These are phyloP conservation scores for Sinelater perroti DNA, from an alignment of 2,888 invertebrate genomes.

Conservation along the genomic window DNA sequence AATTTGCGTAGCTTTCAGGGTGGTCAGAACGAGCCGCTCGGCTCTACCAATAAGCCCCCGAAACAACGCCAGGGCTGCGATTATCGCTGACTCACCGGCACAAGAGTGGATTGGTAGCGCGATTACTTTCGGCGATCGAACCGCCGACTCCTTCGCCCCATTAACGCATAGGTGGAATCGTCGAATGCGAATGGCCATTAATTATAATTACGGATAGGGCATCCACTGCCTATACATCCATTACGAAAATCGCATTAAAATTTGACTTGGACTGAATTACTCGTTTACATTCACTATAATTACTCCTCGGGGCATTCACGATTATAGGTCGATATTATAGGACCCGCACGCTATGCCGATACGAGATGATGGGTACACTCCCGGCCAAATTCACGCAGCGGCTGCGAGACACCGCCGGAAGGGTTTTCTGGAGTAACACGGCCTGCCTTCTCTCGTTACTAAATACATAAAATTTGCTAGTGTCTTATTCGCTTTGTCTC, in stretches of 20 bases:
- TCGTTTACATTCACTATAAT: slow-evolving; percentile 39
- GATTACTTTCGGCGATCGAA: no score
- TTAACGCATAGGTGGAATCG: slow-evolving; percentile 28
- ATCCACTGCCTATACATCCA: slow-evolving; percentile 30
- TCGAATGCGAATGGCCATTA: slow-evolving; percentile 28
- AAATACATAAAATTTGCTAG: no score
- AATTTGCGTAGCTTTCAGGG: no score
- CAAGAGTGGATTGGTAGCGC: no score
- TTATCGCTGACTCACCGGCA: no score
- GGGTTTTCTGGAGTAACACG: no score
- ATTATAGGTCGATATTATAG: slow-evolving; percentile 36
- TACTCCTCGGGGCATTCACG: slow-evolving; percentile 38
- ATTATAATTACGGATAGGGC: slow-evolving; percentile 32
- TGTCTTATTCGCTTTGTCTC: no score
- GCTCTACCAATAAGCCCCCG: no score
- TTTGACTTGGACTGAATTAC: slow-evolving; percentile 37
- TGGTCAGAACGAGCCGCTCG: no score
- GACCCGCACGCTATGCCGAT: slow-evolving; percentile 29
- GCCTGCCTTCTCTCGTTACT: no score
- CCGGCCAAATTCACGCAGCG: background rate
- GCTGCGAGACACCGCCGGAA: no score
- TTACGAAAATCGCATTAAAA: slow-evolving; percentile 36
- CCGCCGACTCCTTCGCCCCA: slow-evolving; percentile 13
- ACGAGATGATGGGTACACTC: slow-evolving; percentile 11
- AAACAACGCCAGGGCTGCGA: no score